Conservation (phyloP, 1,140 invertebrate species). For the Drosophila kohkoa region DNA sequence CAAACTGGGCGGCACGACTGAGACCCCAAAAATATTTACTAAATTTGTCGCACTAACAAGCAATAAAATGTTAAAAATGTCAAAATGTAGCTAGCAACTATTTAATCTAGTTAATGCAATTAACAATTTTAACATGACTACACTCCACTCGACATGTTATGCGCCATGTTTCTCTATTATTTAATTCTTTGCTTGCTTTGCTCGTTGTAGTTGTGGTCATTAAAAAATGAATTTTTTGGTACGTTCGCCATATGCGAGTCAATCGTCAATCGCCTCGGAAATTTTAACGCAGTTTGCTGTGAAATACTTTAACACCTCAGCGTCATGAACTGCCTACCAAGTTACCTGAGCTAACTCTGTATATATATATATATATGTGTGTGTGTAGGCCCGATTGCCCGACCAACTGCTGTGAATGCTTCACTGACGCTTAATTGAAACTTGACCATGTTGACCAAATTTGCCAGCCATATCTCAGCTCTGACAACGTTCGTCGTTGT, state of each 20-base stretch:
- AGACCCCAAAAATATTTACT: slow-evolving; percentile 76
- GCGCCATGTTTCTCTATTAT: slow-evolving; percentile 28
- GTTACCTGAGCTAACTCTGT: slow-evolving; percentile 32
- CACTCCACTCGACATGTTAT: slow-evolving; percentile 66
- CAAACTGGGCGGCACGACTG: slow-evolving; percentile 45
- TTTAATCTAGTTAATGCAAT: slow-evolving; percentile 84
- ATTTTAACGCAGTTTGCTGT: slow-evolving; percentile 47
- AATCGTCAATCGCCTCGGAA: slow-evolving; percentile 14
- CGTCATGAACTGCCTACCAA: slow-evolving; percentile 47
- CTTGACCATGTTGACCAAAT: slow-evolving; percentile 82
- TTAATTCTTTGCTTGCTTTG: slow-evolving; percentile 26
- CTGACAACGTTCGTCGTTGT: not conserved
- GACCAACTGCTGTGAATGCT: slow-evolving; percentile 48
- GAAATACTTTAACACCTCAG: slow-evolving; percentile 62
- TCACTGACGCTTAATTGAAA: slow-evolving; percentile 70
- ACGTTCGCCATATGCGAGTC: slow-evolving; percentile 41
- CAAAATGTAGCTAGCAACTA: slow-evolving; percentile 65
- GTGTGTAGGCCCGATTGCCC: slow-evolving; percentile 7
- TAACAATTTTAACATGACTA: slow-evolving; percentile 84
- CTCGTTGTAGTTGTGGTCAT: slow-evolving; percentile 49
- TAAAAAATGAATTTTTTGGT: slow-evolving; percentile 54
- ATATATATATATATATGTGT: not conserved
- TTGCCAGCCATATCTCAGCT: slow-evolving; percentile 48
- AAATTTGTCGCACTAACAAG: slow-evolving; percentile 84
- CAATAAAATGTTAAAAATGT: slow-evolving; percentile 84